These are phyloP conservation scores for Cheilosia vernalis DNA, from an alignment of 2,888 invertebrate genomes.

Conservation along the genomic window DNA sequence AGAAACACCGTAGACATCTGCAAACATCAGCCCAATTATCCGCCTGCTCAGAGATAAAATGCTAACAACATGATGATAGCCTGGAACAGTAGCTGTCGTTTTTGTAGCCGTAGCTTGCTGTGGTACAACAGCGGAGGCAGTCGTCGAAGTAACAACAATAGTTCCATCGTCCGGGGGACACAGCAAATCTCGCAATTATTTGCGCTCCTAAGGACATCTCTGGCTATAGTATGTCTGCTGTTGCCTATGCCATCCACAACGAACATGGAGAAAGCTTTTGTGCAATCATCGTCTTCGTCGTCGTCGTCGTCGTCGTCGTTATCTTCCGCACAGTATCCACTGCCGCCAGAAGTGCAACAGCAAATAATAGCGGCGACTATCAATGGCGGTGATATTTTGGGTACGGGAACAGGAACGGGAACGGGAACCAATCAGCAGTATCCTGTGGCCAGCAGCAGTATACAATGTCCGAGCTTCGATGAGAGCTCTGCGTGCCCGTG, in stretches of 20 bases:
- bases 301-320: constrained; percentile 56
- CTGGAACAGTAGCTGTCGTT: constrained; percentile 73
- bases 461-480: constrained; percentile 89
- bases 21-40: constrained; percentile 69
- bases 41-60: constrained; percentile 69
- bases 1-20: constrained; percentile 27
- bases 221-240: constrained; percentile 79
- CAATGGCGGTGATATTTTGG: constrained; percentile 78
- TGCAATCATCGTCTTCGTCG: constrained; percentile 75
- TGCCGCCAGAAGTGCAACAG: constrained; percentile 75
- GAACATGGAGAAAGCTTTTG: constrained; percentile 77
- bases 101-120: constrained; percentile 64
- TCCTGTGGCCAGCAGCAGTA: constrained; percentile 76
- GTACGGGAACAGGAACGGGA: constrained; percentile 28
- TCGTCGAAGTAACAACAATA: constrained; percentile 50
- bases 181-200: constrained; percentile 75
- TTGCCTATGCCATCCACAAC: constrained; percentile 78
- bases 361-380: constrained; percentile 72
- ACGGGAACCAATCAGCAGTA: constrained; percentile 65
- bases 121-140: constrained; percentile 62
- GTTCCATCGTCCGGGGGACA: constrained; percentile 64
- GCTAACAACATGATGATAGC: constrained; percentile 76
- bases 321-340: constrained; percentile 62
- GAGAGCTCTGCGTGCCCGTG: constrained; percentile 94
- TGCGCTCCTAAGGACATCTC: constrained; percentile 78